phyloP scores from a whole-genome alignment of 2,888 invertebrate genomes.

The Drosophila mulleri region DNA sequence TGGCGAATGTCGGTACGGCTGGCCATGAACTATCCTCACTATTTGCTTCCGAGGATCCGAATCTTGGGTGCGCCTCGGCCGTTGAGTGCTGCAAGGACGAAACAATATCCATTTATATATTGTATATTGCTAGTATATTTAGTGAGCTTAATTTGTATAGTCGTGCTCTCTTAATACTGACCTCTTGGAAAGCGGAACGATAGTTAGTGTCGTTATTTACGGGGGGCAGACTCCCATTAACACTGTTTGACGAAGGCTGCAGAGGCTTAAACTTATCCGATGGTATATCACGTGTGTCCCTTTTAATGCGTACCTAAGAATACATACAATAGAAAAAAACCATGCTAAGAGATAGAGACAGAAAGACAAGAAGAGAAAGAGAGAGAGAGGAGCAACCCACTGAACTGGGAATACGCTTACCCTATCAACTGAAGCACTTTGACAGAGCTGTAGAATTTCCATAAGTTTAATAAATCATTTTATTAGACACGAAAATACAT shows the following conservation, averaged over 20 bases:
- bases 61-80: not conserved
- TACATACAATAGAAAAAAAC: not conserved
- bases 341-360: not conserved
- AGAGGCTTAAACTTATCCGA: conserved; percentile 57
- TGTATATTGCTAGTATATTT: not conserved
- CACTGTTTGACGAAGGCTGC: not conserved
- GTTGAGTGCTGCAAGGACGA: conserved; percentile 4
- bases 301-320: conserved; percentile 32
- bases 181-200: conserved; percentile 10
- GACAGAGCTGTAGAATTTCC: conserved; percentile 15
- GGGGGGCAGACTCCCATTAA: not conserved
- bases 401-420: conserved; percentile 14
- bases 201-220: not conserved
- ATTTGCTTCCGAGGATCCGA: not conserved
- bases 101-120: not conserved
- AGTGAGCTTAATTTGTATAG: not conserved
- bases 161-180: not conserved
- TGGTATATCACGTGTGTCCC: conserved; percentile 57
- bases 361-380: not conserved
- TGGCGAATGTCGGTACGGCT: not conserved
- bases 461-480: not conserved
- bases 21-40: not conserved
- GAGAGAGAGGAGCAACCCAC: not conserved
- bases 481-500: too few species aligned
- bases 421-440: conserved; percentile 24